Evolutionary conservation across 2,797 vertebrate species (phyloP), one percentile per base, ranked within the genome.

Genomic region (Otus scops): DNA sequence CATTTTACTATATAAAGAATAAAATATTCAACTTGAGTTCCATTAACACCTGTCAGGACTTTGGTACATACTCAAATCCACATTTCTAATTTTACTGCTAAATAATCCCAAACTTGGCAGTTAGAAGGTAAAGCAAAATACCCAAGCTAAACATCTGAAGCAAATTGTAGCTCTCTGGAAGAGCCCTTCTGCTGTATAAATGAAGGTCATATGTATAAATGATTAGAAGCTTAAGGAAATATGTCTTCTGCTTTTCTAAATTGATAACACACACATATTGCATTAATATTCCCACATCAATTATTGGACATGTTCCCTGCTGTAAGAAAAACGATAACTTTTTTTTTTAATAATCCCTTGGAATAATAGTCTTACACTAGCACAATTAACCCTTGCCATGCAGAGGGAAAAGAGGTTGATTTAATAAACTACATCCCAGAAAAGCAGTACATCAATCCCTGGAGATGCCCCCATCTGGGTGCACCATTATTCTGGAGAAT

Each of bases 221-320:
- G 78, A 97, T 93, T 94, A 95, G 94, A 96, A 97, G 94, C 95
- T 95, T 95, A 93, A 97, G 92, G 95, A 97, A 95, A 95, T 96
- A 93, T 63, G 84, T 96, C 81, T 95, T 95, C 90, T 97, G 85
- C 87, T 95, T 92, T 96, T 96, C 93, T 95, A 94, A 94, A 95
- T 87, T 95, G 95, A 96, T 96, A 96, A 96, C 93, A 95, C 82
- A 75, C 74, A 69, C 80, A 92, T 64, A 82, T 70, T 95, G 91
- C 82, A 91, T 94, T 97, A 90, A 92, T 97, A 97, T 88, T 94
- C 96, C 79, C 92, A 95, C 82, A 95, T 95, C 92, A 95, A 89
- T 97, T 96, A 96, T 4, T 96, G 76, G 92, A 92, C 83, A 67
- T 67, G 74, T 90, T 91, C 94, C 86, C 83, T 68, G 43, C 84